Evolutionary conservation across 2,888 invertebrate species (phyloP).

Genomic region (Pyrgus malvae): DNA sequence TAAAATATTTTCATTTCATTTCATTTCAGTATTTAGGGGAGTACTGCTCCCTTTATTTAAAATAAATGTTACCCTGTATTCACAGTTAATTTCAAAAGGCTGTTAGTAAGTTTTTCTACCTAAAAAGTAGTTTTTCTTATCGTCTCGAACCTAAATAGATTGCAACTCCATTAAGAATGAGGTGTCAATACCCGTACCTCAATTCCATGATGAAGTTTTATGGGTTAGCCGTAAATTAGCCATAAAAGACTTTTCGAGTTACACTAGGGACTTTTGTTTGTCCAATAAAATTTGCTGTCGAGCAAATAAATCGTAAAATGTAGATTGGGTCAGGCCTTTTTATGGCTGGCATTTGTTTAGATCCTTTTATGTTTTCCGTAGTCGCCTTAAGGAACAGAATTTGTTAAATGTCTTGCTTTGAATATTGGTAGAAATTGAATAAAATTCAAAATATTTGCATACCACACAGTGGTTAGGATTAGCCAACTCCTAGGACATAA

Average conservation of each 20-base stretch:
- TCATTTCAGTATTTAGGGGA: too few relatives aligned
- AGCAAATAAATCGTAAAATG: conserved; percentile 43
- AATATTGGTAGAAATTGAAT: too few relatives aligned
- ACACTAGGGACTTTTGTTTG: conserved; percentile 37
- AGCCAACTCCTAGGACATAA: too few relatives aligned
- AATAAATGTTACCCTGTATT: too few relatives aligned
- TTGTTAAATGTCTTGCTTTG: too few relatives aligned
- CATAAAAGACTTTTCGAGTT: conserved; percentile 23
- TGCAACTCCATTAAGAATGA: not conserved
- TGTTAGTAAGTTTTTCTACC: not conserved
- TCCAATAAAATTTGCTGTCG: conserved; percentile 42
- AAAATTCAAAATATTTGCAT: too few relatives aligned
- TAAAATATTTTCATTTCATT: too few relatives aligned
- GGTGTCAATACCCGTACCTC: conserved; percentile 12
- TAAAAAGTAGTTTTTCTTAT: not conserved
- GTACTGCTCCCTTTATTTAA: too few relatives aligned
- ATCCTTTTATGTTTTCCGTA: not conserved
- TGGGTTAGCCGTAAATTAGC: conserved; percentile 18
- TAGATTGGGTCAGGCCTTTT: conserved; percentile 27
- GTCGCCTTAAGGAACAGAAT: not conserved
- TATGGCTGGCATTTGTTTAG: not conserved
- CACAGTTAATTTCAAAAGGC: too few relatives aligned
- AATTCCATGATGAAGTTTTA: conserved; percentile 17
- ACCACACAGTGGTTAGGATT: too few relatives aligned
- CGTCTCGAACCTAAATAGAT: not conserved